Percentiles rank a stretch among this genome's conserved stretches.
Conservation (phyloP, 2,888 invertebrate genomes). For the Didymodactylos carnosus region DNA sequence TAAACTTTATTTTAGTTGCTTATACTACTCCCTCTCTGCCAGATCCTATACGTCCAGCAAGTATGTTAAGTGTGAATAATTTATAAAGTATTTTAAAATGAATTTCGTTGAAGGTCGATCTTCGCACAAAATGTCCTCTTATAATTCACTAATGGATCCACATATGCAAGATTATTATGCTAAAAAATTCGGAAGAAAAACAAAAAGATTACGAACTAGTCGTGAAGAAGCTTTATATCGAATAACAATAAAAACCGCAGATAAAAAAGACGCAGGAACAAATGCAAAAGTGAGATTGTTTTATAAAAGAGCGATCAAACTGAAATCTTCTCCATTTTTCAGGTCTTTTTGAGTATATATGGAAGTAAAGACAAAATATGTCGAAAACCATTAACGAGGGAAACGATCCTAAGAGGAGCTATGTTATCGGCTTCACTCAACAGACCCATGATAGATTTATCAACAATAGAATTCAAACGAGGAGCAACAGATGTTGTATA, state of each 20-base stretch:
- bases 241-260: conserved; percentile 29
- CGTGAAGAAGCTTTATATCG: conserved; percentile 22
- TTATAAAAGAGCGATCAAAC: no score
- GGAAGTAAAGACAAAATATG: conserved; percentile 28
- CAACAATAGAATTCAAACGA: conserved; percentile 25
- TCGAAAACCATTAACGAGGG: conserved; percentile 21
- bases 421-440: background rate
- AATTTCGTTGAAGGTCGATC: background rate
- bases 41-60: background rate
- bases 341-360: conserved; percentile 25
- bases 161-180: conserved; percentile 29
- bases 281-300: conserved; percentile 34
- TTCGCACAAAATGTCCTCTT: conserved; percentile 18
- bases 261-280: conserved; percentile 27
- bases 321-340: no score
- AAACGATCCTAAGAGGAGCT: background rate
- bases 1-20: no score
- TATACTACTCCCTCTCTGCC: no score
- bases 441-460: conserved; percentile 18
- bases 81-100: background rate
- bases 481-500: conserved; percentile 32
- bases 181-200: conserved; percentile 20
- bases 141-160: conserved; percentile 28
- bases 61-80: background rate
- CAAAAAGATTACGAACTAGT: background rate